phyloP scores from a whole-genome alignment of 1,140 invertebrate genomes.

The Zaprionus tsacasi region DNA sequence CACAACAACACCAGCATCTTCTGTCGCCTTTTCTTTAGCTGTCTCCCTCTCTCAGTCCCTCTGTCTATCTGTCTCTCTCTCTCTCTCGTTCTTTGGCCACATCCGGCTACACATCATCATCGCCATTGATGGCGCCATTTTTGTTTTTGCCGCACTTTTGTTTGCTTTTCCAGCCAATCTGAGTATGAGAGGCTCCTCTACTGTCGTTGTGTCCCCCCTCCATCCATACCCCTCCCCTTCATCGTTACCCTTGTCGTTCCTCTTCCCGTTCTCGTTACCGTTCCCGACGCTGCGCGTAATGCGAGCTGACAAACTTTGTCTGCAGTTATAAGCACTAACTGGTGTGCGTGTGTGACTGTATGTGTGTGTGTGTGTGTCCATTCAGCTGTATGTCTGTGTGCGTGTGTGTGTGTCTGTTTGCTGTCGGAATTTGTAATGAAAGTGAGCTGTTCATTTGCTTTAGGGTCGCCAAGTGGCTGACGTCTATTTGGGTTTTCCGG shows the following conservation, averaged over 20 bases:
- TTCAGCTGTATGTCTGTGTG: slow-evolving; percentile 51
- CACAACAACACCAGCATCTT: slow-evolving; percentile 6
- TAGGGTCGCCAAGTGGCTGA: slow-evolving; percentile 74
- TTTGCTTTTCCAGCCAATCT: slow-evolving; percentile 58
- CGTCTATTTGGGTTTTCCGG: slow-evolving; percentile 41
- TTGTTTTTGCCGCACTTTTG: slow-evolving; percentile 60
- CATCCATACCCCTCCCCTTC: neutral
- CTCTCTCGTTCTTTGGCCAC: slow-evolving; percentile 8
- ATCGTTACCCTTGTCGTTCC: neutral
- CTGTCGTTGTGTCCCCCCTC: neutral
- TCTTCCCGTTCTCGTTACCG: slow-evolving; percentile 17
- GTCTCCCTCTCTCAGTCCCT: neutral
- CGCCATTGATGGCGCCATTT: slow-evolving; percentile 77
- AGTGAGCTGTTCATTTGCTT: slow-evolving; percentile 82
- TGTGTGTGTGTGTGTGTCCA: slow-evolving; percentile 38
- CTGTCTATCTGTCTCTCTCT: neutral
- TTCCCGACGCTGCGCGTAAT: slow-evolving; percentile 57
- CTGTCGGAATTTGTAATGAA: slow-evolving; percentile 81
- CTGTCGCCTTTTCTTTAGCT: slow-evolving; percentile 1
- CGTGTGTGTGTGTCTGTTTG: slow-evolving; percentile 65
- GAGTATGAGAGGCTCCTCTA: slow-evolving; percentile 6
- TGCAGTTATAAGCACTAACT: slow-evolving; percentile 49
- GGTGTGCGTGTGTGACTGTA: slow-evolving; percentile 31
- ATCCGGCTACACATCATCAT: slow-evolving; percentile 50
- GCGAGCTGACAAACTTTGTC: slow-evolving; percentile 76